Evolutionary conservation across 2,797 vertebrate species (phyloP).

Genomic region (Trachurus trachurus): DNA sequence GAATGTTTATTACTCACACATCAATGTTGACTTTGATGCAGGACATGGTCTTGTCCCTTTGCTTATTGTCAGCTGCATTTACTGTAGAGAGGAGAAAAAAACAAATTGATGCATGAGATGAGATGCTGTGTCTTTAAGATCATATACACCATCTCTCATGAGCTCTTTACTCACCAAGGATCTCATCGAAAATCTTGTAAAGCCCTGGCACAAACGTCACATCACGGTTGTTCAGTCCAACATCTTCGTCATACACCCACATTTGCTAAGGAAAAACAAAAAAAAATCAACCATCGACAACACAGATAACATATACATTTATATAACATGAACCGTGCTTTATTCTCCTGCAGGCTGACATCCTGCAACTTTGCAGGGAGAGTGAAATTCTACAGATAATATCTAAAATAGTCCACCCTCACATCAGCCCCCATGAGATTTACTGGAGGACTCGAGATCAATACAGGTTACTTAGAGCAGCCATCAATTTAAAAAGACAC

Average conservation of each 20-base stretch:
- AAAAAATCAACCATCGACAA: constrained; percentile 15
- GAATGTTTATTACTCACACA: constrained; percentile 87
- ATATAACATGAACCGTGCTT: neutral
- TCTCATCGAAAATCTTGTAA: constrained; percentile 99
- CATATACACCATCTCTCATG: neutral
- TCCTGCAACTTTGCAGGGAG: neutral
- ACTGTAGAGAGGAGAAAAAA: constrained; percentile 80
- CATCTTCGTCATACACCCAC: constrained; percentile 96
- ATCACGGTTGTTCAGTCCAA: constrained; percentile 93
- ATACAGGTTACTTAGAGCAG: neutral
- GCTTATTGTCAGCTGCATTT: constrained; percentile 99
- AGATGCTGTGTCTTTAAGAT: neutral
- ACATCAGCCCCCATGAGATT: constrained; percentile 5
- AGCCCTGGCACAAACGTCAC: constrained; percentile 97
- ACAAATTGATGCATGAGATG: neutral
- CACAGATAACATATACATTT: neutral
- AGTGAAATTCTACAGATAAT: neutral
- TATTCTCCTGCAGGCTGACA: neutral
- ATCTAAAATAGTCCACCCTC: neutral
- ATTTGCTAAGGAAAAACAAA: constrained; percentile 88
- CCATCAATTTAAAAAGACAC: constrained; percentile 6
- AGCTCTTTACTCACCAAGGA: constrained; percentile 90
- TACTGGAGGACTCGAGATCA: constrained; percentile 8
- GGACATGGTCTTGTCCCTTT: constrained; percentile 95
- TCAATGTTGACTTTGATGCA: constrained; percentile 96